Evolutionary conservation across 2,797 vertebrate genomes (phyloP).

Genomic region (Pangasius sanitwongsei): DNA sequence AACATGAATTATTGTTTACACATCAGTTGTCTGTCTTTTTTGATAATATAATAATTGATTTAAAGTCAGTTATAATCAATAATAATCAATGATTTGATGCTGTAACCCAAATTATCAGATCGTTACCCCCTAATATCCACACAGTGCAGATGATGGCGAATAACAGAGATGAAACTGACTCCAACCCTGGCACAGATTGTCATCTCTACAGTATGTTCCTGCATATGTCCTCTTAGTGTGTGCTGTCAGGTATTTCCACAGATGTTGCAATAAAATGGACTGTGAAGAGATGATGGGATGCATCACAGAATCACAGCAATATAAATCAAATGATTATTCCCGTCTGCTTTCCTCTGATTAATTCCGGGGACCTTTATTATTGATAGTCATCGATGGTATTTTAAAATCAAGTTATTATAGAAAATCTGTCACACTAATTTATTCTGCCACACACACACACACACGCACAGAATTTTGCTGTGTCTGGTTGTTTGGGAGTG

Average conservation of each 20-base stretch:
- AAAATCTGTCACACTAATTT: constrained; percentile 21
- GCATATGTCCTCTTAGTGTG: constrained; percentile 5
- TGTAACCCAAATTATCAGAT: neutral
- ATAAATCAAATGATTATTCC: neutral
- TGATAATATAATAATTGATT: neutral
- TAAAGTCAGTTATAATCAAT: neutral
- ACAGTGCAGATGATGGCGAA: neutral
- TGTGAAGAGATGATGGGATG: neutral
- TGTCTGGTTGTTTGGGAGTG: constrained; percentile 17
- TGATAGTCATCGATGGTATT: constrained; percentile 3
- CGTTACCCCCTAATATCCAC: too few species aligned
- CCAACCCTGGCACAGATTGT: neutral
- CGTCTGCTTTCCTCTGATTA: neutral
- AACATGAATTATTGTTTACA: neutral
- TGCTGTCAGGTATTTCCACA: constrained; percentile 3
- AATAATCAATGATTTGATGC: neutral
- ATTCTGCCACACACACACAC: constrained; percentile 9
- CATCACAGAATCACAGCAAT: neutral
- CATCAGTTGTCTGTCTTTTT: neutral
- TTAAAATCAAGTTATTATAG: constrained; percentile 6
- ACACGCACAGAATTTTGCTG: constrained; percentile 19
- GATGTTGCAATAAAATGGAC: constrained; percentile 9
- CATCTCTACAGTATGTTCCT: neutral
- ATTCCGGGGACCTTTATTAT: neutral
- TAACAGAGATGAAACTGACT: neutral